Evolutionary conservation across 2,888 invertebrate species (phyloP), one percentile per base, ranked within the genome.

Genomic region (Congeria kusceri): DNA sequence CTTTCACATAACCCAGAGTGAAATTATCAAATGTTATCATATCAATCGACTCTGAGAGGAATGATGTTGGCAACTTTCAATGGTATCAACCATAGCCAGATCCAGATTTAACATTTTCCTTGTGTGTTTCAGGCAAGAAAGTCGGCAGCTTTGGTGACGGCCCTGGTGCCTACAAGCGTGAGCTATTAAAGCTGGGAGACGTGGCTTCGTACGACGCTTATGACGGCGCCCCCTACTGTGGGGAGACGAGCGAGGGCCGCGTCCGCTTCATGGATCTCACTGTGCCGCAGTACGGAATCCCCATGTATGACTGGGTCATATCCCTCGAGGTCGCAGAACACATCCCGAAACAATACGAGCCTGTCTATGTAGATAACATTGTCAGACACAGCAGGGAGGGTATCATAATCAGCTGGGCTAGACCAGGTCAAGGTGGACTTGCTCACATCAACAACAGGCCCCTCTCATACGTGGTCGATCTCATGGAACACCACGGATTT

Each of bases 131-230:
- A 53, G 79, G 73, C 13, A 83, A 85, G 56, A 32, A 32, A 0
- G 85, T 87, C 0, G 86, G 71, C 2, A 87, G 87, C 71, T 85
- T 87, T 46, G 87, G 87, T 1, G 87, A 87, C 57, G 87, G 87
- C 0, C 86, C 86, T 1, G 87, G 87, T 0, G 69, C 64, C 0
- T 87, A 87, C 62, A 87, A 86, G 49, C 62, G 68, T 15, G 76
- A 81, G 39, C 15, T 87, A 0, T 63, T 77, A 18, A 70, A 81
- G n/a, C 32, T 78, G 3, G 61, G 64, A 1, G 64, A 80, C 18
- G 79, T 85, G 3, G 32, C 23, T 15, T 27, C 28, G 9, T 87
- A 86, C 62, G 83, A 84, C 56, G 85, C 85, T 3, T 87, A 80
- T 57, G 87, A 87, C 65, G 87, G 87, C 0, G 86, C 86, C 1